Conservation (phyloP, 2,888 invertebrate genomes). For the Margaritifera margaritifera region DNA sequence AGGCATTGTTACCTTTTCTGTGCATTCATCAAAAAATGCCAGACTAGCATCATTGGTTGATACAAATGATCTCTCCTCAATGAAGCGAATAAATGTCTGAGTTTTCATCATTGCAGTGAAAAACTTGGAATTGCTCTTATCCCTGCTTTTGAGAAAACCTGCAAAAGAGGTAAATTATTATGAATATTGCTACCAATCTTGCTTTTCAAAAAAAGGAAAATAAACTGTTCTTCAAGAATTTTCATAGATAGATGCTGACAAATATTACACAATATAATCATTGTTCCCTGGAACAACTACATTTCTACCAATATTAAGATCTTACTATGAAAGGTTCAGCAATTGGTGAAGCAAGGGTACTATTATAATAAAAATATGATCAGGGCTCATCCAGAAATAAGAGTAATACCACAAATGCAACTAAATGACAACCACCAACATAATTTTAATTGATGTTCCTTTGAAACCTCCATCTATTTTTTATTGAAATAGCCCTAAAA, state of each 20-base stretch:
- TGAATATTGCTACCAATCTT: background rate
- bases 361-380: too few relatives aligned
- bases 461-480: background rate
- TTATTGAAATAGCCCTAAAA: background rate
- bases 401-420: too few relatives aligned
- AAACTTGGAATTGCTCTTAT: constrained; percentile 79
- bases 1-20: constrained; percentile 76
- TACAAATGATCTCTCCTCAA: constrained; percentile 98
- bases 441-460: background rate
- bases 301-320: too few relatives aligned
- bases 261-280: too few relatives aligned
- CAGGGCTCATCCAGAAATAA: too few relatives aligned
- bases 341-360: too few relatives aligned
- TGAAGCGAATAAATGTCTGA: constrained; percentile 98
- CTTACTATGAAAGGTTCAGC: too few relatives aligned
- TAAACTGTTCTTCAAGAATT: too few relatives aligned
- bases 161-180: constrained; percentile 10
- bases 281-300: too few relatives aligned
- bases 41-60: constrained; percentile 97
- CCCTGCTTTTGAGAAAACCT: constrained; percentile 71
- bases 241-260: too few relatives aligned
- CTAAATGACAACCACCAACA: too few relatives aligned
- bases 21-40: constrained; percentile 97
- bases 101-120: constrained; percentile 91
- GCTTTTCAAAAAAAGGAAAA: background rate